Evolutionary conservation across 2,888 invertebrate species (phyloP).

Genomic region (Andrena marginata): DNA sequence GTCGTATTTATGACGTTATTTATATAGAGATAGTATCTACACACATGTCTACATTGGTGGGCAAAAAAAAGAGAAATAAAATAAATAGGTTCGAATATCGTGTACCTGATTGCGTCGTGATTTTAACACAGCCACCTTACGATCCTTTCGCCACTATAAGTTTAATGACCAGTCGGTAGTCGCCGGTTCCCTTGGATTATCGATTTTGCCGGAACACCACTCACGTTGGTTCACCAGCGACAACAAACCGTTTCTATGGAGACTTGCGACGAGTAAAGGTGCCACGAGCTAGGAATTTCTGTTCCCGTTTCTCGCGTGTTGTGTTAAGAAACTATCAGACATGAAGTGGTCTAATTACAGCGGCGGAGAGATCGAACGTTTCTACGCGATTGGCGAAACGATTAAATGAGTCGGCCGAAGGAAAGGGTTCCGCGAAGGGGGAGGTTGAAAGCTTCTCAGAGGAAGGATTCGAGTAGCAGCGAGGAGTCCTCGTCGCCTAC

Average conservation of each 20-base stretch:
- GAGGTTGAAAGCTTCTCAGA: constrained; percentile 7
- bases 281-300: neutral
- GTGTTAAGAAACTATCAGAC: neutral
- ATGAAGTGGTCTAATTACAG: constrained; percentile 6
- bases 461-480: constrained; percentile 4
- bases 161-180: neutral
- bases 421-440: constrained; percentile 32
- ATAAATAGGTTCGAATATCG: constrained; percentile 3
- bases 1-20: constrained; percentile 27
- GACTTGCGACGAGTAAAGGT: neutral
- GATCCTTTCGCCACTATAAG: neutral
- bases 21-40: constrained; percentile 39
- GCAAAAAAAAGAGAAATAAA: constrained; percentile 3
- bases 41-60: neutral
- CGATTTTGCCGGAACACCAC: constrained; percentile 34
- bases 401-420: constrained; percentile 35
- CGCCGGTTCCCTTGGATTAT: constrained; percentile 21
- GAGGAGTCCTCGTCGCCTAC: constrained; percentile 43
- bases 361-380: neutral
- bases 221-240: constrained; percentile 13
- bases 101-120: neutral
- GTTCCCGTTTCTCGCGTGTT: neutral
- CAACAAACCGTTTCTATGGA: constrained; percentile 69
- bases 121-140: neutral
- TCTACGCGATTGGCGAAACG: constrained; percentile 18